These are phyloP conservation scores for Agelas oroides DNA, from an alignment of 37 sponge, comb jelly and placozoan genomes.

Conservation along the genomic window DNA sequence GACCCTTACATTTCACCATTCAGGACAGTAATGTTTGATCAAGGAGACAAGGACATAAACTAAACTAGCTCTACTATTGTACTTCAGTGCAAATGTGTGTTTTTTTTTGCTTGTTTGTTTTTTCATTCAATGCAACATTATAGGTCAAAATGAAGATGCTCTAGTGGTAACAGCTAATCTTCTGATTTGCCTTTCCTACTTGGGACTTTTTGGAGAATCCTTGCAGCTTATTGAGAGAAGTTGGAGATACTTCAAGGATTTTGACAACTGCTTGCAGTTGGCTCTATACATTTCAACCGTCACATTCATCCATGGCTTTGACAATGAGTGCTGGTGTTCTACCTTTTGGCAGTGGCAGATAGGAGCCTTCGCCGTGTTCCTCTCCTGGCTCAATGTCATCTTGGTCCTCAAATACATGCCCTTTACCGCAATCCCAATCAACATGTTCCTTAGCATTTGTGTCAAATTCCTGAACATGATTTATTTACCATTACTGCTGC, in stretches of 20 bases:
- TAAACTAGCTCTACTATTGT: no score
- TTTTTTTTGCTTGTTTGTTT: no score
- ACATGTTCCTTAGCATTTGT: constrained; percentile 19
- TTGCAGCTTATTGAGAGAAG: constrained; percentile 5
- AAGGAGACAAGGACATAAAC: no score
- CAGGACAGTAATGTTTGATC: no score
- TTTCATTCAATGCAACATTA: no score
- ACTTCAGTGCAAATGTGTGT: no score
- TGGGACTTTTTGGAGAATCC: constrained; percentile 2
- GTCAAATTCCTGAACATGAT: constrained; percentile 12
- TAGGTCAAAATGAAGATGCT: no score
- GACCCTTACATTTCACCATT: no score
- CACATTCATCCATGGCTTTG: constrained; percentile 7
- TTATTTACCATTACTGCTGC: constrained; percentile 15
- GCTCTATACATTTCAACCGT: not conserved
- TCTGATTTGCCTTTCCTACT: not conserved
- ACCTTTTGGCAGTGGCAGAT: constrained; percentile 33
- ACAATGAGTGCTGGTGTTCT: constrained; percentile 20
- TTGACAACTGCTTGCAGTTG: constrained; percentile 31
- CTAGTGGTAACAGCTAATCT: not conserved
- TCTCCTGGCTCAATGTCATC: constrained; percentile 45
- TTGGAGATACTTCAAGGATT: constrained; percentile 13
- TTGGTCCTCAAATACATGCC: constrained; percentile 21
- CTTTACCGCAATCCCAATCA: constrained; percentile 24
- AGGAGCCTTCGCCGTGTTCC: constrained; percentile 36